Percentiles rank a stretch among this genome's conserved stretches.
Conservation (phyloP, 92 coral and sea anemone genomes). For the Zoanthus sansibaricus region DNA sequence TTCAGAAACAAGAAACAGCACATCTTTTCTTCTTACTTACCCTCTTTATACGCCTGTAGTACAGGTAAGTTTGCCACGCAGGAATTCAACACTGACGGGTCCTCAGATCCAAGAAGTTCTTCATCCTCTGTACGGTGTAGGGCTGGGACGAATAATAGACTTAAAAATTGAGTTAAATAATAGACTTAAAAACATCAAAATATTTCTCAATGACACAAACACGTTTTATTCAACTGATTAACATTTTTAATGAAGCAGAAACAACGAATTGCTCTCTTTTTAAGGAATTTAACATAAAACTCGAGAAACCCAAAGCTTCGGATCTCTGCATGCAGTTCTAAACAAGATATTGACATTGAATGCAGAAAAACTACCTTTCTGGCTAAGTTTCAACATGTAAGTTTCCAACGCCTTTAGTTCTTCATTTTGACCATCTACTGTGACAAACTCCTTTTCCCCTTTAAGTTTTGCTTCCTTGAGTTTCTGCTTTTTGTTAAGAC, state of each 20-base stretch:
- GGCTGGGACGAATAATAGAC: slow-evolving; percentile 40
- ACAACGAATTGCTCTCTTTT: too few relatives aligned
- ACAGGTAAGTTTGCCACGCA: slow-evolving; percentile 85
- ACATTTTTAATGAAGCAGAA: too few relatives aligned
- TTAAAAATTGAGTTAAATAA: not conserved
- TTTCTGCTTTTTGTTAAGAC: slow-evolving; percentile 64
- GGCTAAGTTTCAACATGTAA: slow-evolving; percentile 77
- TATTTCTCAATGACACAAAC: too few relatives aligned
- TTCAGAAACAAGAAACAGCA: too few relatives aligned
- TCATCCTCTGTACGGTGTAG: slow-evolving; percentile 85
- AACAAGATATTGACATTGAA: too few relatives aligned
- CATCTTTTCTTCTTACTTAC: slow-evolving; percentile 43
- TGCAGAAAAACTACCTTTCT: slow-evolving; percentile 65
- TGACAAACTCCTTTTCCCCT: slow-evolving; percentile 75
- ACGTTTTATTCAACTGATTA: too few relatives aligned
- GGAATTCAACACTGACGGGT: slow-evolving; percentile 81
- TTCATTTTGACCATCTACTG: slow-evolving; percentile 77
- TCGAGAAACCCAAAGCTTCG: not conserved
- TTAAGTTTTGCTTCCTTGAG: slow-evolving; percentile 64
- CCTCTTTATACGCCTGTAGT: slow-evolving; percentile 91
- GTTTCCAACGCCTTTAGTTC: slow-evolving; percentile 88
- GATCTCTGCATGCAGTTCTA: not conserved
- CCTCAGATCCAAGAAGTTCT: slow-evolving; percentile 92
- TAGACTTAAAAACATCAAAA: not conserved
- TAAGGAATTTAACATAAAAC: too few relatives aligned